These are phyloP conservation scores for Palythoa grandiflora DNA, from an alignment of 92 coral and sea anemone species.

Conservation along the genomic window DNA sequence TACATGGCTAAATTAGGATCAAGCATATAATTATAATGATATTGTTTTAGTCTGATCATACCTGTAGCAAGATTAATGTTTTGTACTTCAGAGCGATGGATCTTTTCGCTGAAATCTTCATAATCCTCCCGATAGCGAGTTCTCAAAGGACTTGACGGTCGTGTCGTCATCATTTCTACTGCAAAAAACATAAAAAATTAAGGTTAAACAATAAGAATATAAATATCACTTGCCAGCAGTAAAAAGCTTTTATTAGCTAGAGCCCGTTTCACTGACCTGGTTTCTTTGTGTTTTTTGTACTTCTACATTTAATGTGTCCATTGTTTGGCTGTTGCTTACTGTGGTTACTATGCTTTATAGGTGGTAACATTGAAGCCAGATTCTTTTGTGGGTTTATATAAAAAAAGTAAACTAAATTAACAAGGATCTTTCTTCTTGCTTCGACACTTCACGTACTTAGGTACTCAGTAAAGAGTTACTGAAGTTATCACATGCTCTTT, in stretches of 20 bases:
- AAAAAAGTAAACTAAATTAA: neutral
- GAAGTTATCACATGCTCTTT: too few species aligned
- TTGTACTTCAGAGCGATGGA: neutral
- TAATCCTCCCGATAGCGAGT: conserved; percentile 20
- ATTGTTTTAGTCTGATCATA: neutral
- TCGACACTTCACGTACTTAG: neutral
- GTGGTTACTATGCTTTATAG: neutral
- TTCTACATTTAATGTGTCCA: neutral
- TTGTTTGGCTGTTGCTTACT: neutral
- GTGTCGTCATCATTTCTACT: neutral
- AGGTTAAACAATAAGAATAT: neutral
- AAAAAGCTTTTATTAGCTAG: neutral
- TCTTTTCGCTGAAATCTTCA: conserved; percentile 29
- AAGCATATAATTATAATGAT: neutral
- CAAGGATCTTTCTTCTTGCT: neutral
- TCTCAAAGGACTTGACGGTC: conserved; percentile 10
- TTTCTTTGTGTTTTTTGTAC: conserved; percentile 1
- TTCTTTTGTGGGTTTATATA: neutral
- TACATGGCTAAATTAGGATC: too few species aligned
- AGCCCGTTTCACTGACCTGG: neutral
- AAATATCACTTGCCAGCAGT: too few species aligned
- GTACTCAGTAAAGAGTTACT: neutral
- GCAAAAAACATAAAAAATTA: neutral
- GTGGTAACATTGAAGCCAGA: neutral
- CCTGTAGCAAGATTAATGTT: conserved; percentile 38